phyloP scores from a whole-genome alignment of 2,888 invertebrate species.

The Sisyra terminalis region DNA sequence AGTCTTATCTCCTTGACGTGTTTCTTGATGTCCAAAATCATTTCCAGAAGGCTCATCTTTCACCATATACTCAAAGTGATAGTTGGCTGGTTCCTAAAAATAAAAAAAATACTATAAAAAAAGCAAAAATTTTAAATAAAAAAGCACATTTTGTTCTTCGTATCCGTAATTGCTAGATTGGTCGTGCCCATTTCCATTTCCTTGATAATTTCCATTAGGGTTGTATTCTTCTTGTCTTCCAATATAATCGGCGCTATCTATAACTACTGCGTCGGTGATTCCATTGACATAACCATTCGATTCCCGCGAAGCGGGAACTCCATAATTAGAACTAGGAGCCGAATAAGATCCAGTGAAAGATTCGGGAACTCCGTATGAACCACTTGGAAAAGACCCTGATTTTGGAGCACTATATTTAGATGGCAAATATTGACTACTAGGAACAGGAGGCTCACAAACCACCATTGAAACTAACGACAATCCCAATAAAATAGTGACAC shows the following conservation, averaged over 20 bases:
- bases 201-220: not conserved
- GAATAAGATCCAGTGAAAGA: not conserved
- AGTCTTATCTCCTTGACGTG: slow-evolving; percentile 42
- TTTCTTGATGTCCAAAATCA: slow-evolving; percentile 49
- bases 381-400: not conserved
- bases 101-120: slow-evolving; percentile 9
- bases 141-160: not conserved
- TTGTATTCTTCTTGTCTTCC: too few relatives aligned
- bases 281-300: not conserved
- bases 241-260: slow-evolving; percentile 16
- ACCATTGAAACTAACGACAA: not conserved
- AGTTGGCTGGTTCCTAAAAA: slow-evolving; percentile 45
- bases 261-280: slow-evolving; percentile 2
- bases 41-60: slow-evolving; percentile 44
- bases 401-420: not conserved
- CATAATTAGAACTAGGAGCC: not conserved
- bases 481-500: too few relatives aligned
- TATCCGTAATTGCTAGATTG: not conserved
- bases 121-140: not conserved
- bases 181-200: not conserved
- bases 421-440: not conserved
- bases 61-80: slow-evolving; percentile 50
- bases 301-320: not conserved
- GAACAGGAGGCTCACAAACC: not conserved
- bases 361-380: not conserved